A percentile compares a stretch with the other conserved stretches of the same genome.
Evolutionary conservation across 2,888 invertebrate genomes (phyloP).

Genomic region (Dryocosmus kuriphilus): DNA sequence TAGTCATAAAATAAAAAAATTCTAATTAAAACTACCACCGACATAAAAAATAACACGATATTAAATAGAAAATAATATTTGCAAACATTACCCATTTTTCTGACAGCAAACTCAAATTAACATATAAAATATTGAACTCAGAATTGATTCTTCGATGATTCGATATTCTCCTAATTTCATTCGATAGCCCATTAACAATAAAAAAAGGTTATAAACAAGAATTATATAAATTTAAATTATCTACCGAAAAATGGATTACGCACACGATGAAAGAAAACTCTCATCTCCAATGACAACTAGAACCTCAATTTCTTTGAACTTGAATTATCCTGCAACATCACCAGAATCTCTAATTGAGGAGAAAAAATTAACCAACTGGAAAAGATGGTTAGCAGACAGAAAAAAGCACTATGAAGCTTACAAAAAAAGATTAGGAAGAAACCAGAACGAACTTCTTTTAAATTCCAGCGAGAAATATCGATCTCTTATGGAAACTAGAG

Average conservation of each 20-base stretch:
- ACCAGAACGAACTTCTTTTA: conserved; percentile 57
- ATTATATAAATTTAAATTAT: not conserved
- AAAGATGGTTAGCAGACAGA: conserved; percentile 62
- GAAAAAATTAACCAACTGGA: conserved; percentile 65
- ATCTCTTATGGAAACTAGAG: conserved; percentile 57
- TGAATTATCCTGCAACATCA: not conserved
- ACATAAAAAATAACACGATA: not conserved
- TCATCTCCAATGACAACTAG: not conserved
- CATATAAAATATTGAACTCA: not conserved
- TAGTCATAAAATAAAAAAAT: not conserved
- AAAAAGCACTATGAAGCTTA: conserved; percentile 53
- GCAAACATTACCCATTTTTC: not conserved
- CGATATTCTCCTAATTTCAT: not conserved
- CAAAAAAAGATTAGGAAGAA: conserved; percentile 50
- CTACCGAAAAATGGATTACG: not conserved
- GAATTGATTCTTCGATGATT: not conserved
- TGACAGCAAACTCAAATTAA: not conserved
- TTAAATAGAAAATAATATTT: not conserved
- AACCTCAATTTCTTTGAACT: not conserved
- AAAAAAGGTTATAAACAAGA: not conserved
- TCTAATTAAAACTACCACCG: not conserved
- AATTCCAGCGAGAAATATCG: conserved; percentile 63
- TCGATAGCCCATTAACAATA: not conserved
- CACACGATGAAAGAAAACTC: not conserved
- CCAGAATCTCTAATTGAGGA: conserved; percentile 57